Percentiles rank a stretch among this genome's conserved stretches.
Conservation (phyloP, 2,888 invertebrate species). For the Sesamia inferens region DNA sequence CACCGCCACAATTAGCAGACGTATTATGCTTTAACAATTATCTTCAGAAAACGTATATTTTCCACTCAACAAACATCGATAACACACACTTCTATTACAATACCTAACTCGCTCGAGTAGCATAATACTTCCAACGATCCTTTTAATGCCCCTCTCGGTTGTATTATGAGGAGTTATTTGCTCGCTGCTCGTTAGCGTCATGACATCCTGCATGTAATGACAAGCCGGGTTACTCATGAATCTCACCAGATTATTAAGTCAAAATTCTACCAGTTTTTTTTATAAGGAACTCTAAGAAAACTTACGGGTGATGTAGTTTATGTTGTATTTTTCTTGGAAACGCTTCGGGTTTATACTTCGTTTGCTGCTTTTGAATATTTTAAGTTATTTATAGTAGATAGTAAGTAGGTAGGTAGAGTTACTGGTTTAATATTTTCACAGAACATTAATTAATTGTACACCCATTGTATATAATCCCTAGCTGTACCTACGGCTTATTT, state of each 20-base stretch:
- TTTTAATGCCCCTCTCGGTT: slow-evolving; percentile 53
- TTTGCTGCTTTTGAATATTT: slow-evolving; percentile 11
- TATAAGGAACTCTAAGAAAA: slow-evolving; percentile 41
- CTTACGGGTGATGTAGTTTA: slow-evolving; percentile 37
- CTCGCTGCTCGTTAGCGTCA: slow-evolving; percentile 81
- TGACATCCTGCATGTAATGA: slow-evolving; percentile 81
- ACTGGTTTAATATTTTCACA: background rate
- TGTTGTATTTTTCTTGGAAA: slow-evolving; percentile 21
- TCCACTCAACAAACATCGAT: slow-evolving; percentile 15
- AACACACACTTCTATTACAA: slow-evolving; percentile 41
- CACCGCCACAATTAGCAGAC: background rate
- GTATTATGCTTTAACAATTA: background rate
- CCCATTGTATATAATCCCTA: no score
- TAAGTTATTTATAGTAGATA: background rate
- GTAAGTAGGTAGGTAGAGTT: background rate
- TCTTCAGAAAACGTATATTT: background rate
- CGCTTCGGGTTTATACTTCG: slow-evolving; percentile 1
- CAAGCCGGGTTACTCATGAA: slow-evolving; percentile 72
- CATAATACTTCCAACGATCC: slow-evolving; percentile 52
- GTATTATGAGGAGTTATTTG: slow-evolving; percentile 82
- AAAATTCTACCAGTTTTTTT: slow-evolving; percentile 58
- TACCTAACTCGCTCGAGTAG: slow-evolving; percentile 57
- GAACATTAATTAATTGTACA: background rate
- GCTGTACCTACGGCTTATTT: no score
- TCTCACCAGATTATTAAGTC: slow-evolving; percentile 71